Evolutionary conservation across 2,797 vertebrate genomes (phyloP).

Genomic region (Meriones psammophilus): DNA sequence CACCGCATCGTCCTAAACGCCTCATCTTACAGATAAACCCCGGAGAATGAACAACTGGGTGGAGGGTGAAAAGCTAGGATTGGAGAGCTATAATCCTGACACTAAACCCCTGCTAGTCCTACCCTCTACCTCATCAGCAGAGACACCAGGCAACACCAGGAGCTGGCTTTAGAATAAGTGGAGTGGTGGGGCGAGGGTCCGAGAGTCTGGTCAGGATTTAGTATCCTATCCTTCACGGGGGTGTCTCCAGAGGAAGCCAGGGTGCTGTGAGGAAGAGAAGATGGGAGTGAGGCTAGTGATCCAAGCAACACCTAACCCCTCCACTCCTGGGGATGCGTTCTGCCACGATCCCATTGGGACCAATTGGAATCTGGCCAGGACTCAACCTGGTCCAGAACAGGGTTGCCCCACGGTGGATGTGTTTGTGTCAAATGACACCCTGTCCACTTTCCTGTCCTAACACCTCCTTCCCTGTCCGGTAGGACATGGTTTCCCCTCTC

Average conservation of each 20-base stretch:
- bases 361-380: background rate
- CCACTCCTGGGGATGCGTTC: fast-evolving
- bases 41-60: background rate
- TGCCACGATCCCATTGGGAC: fast-evolving
- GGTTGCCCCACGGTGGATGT: fast-evolving
- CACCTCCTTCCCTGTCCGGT: background rate
- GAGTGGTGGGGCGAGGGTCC: too few species aligned
- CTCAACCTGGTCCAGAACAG: background rate
- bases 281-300: background rate
- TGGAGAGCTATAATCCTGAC: background rate
- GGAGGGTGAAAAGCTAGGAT: background rate
- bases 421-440: background rate
- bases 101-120: background rate
- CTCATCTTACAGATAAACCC: background rate
- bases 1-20: fast-evolving
- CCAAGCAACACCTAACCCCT: background rate
- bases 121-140: too few species aligned
- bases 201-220: background rate
- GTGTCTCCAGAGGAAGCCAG: background rate
- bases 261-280: background rate
- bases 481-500: background rate
- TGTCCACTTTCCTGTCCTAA: background rate
- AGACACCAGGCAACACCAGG: fast-evolving
- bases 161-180: fast-evolving
- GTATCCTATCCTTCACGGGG: background rate